Evolutionary conservation across 2,888 invertebrate genomes (phyloP).

Genomic region (Platycnemis pennipes): DNA sequence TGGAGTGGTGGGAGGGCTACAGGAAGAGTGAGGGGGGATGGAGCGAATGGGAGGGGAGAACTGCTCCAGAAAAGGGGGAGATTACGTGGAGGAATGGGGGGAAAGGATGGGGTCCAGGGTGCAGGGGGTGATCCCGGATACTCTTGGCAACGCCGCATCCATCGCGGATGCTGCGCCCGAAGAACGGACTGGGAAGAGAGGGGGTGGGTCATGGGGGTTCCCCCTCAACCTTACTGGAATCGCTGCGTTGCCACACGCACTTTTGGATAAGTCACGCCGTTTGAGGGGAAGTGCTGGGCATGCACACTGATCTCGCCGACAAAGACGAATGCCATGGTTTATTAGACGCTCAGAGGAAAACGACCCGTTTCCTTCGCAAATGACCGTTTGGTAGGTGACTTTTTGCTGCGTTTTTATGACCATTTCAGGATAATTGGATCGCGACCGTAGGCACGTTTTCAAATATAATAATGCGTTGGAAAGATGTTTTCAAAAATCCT

Average conservation of each 20-base stretch:
- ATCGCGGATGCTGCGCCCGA: slow-evolving; percentile 47
- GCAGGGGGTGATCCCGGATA: slow-evolving; percentile 26
- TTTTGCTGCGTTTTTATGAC: too few species aligned
- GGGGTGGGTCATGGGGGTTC: background rate
- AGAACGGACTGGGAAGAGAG: background rate
- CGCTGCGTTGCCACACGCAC: slow-evolving; percentile 48
- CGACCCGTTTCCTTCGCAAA: too few species aligned
- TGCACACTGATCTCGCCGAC: too few species aligned
- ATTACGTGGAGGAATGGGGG: background rate
- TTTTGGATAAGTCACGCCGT: background rate
- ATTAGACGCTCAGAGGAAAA: too few species aligned
- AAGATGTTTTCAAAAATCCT: too few species aligned
- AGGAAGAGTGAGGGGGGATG: background rate
- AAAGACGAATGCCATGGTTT: too few species aligned
- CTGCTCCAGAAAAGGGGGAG: background rate
- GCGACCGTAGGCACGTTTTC: too few species aligned
- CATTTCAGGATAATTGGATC: too few species aligned
- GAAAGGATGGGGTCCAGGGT: slow-evolving; percentile 26
- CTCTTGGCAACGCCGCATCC: slow-evolving; percentile 45
- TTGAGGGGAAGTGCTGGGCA: background rate
- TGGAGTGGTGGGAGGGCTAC: too few species aligned
- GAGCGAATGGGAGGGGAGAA: background rate
- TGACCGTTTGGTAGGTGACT: too few species aligned
- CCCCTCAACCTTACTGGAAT: slow-evolving; percentile 25
- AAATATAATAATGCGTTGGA: too few species aligned